Percentiles rank a stretch among this genome's conserved stretches.
These are phyloP conservation scores for Arrhamphus sclerolepis DNA, from an alignment of 2,797 vertebrate genomes.

Conservation along the genomic window DNA sequence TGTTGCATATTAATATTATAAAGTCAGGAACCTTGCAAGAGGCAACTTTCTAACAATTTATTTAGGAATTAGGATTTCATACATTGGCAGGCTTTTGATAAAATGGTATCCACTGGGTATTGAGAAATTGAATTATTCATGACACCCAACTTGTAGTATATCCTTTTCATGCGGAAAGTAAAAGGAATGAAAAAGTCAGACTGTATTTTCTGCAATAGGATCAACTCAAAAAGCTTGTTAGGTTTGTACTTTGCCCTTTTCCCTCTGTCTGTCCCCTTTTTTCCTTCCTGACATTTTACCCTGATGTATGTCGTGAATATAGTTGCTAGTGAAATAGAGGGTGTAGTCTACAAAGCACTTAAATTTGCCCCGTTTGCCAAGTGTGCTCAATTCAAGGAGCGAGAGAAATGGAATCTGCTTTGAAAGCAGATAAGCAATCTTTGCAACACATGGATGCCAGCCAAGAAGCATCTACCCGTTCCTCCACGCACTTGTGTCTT, in stretches of 20 bases:
- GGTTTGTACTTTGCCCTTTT: conserved; percentile 8
- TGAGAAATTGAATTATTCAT: too few relatives aligned
- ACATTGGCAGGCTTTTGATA: too few relatives aligned
- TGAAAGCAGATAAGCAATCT: conserved; percentile 44
- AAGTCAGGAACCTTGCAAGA: background rate
- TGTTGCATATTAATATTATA: background rate
- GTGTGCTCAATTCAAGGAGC: conserved; percentile 35
- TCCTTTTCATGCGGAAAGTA: too few relatives aligned
- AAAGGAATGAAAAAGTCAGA: too few relatives aligned
- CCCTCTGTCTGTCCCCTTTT: conserved; percentile 1
- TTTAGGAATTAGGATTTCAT: too few relatives aligned
- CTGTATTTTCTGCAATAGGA: conserved; percentile 6
- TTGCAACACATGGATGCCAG: conserved; percentile 41
- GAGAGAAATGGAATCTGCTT: conserved; percentile 6
- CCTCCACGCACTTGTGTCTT: conserved; percentile 41
- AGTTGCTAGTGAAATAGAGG: background rate
- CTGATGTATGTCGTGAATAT: background rate
- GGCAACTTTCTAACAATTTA: too few relatives aligned
- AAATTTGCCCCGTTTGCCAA: conserved; percentile 26
- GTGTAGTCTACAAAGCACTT: conserved; percentile 8
- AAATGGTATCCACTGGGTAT: too few relatives aligned
- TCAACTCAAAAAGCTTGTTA: conserved; percentile 30
- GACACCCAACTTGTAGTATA: too few relatives aligned
- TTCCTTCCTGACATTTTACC: conserved; percentile 28
- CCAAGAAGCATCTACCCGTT: conserved; percentile 47